A percentile compares a stretch with the other conserved stretches of the same genome.
Conservation (phyloP, 2,797 vertebrate genomes). For the Atherinosoma microstoma region DNA sequence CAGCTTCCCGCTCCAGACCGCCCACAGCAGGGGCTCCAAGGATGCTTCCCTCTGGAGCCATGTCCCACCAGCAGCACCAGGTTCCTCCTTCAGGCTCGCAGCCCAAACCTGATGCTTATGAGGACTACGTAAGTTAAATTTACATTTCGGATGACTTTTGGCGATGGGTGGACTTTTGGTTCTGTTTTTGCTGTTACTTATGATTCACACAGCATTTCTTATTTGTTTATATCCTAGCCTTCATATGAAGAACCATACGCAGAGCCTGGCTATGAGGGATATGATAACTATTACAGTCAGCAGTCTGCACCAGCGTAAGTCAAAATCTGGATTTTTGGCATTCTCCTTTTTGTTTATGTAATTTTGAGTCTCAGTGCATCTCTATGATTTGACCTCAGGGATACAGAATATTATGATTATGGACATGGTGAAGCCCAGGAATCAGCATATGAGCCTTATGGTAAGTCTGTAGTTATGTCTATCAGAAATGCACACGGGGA, state of each 20-base stretch:
- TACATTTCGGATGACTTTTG: background rate
- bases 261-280: constrained; percentile 88
- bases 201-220: background rate
- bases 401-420: constrained; percentile 98
- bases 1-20: constrained; percentile 87
- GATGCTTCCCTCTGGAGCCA: constrained; percentile 85
- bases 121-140: constrained; percentile 90
- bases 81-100: constrained; percentile 82
- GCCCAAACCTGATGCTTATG: constrained; percentile 88
- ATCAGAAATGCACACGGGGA: background rate
- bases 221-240: constrained; percentile 37
- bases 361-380: background rate
- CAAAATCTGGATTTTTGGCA: background rate
- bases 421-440: constrained; percentile 96
- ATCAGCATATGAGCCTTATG: constrained; percentile 90
- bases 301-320: constrained; percentile 91
- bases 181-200: background rate
- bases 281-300: constrained; percentile 95
- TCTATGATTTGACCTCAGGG: constrained; percentile 77
- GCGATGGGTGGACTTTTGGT: background rate
- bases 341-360: background rate
- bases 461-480: constrained; percentile 76
- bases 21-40: constrained; percentile 87
- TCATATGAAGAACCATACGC: constrained; percentile 78
- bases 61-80: constrained; percentile 83